Base-by-base conservation (phyloP, 2,888 invertebrate species). In the Mimas tiliae region DNA sequence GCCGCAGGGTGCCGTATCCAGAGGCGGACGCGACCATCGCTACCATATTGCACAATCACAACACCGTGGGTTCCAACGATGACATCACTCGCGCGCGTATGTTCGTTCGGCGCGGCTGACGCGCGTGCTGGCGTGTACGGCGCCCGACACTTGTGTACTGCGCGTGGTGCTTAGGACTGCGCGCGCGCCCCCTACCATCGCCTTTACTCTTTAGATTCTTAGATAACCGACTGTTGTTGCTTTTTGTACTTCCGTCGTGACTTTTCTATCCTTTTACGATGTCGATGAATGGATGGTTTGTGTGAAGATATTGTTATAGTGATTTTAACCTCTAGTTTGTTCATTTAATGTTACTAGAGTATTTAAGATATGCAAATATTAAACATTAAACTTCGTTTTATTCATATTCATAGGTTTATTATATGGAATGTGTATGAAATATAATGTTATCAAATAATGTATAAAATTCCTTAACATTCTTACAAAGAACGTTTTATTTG, bases 1-100 rank as follows among this genome's bases (percentile, higher is more conserved):
- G 90, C 86, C 93, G 91, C 74, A 93, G 87, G 70, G 93, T 91
- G 86, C 92, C 93, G 84, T 91, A 92, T 83, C 93, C 93, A 75
- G 93, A 91, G 75, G 93, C 93, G 69, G 93, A 93, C 67, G 93
- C 93, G 73, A 93, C 92, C 93, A 93, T 93, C 68, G 93, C 91
- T 84, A 93, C 92, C 93, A 93, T 93, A 83, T 79, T 89, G 85
- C 89, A 85, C 84, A 80, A 79, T 76, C 86, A 87, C 86, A 80
- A 80, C 83, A 82, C 83, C 75, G 53, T 62, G 82, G 79, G 82
- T 74, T 73, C 80, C 80, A 84, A 78, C 70, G 81, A 78, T 85
- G 87, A 85, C 90, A 91, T 90, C 89, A 90, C 92, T 85, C 76
- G 82, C 84, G 82, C 81, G 84, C 79, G 81, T 19, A 78, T 74